These are phyloP conservation scores for Oriolus oriolus DNA, from an alignment of 2,113 vertebrate genomes.

Conservation along the genomic window DNA sequence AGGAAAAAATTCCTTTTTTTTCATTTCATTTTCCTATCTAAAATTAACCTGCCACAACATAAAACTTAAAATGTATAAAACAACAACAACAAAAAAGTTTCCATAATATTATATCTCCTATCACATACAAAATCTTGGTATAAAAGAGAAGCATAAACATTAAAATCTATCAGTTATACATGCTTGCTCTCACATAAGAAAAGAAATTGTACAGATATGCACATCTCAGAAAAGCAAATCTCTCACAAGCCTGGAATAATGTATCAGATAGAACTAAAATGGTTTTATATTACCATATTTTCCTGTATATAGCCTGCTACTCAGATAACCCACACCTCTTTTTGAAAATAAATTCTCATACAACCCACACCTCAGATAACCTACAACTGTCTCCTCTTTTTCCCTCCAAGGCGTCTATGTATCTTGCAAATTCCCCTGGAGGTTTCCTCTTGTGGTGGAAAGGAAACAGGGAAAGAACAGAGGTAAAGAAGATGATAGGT, in stretches of 20 bases:
- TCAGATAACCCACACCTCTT: slow-evolving; percentile 20
- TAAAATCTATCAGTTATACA: neutral
- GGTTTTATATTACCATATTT: slow-evolving; percentile 20
- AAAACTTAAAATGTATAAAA: neutral
- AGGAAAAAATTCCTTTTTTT: neutral
- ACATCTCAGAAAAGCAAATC: neutral
- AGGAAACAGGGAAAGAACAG: neutral
- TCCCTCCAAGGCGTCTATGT: neutral
- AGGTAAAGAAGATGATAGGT: neutral
- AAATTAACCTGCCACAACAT: neutral
- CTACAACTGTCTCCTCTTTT: neutral
- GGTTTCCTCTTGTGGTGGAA: neutral
- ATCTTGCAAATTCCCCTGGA: slow-evolving; percentile 1
- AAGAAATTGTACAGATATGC: neutral
- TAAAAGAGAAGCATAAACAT: neutral
- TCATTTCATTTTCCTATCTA: neutral
- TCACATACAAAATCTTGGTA: neutral
- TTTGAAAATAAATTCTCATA: slow-evolving; percentile 22
- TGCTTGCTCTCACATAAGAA: neutral
- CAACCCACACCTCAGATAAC: slow-evolving; percentile 17
- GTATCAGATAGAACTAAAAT: slow-evolving; percentile 26
- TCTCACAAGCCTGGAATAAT: neutral
- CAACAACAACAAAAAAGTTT: neutral
- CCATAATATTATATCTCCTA: neutral
- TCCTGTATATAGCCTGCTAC: neutral